Base-by-base conservation (phyloP, 1,140 invertebrate species). In the Ephestia elutella region DNA sequence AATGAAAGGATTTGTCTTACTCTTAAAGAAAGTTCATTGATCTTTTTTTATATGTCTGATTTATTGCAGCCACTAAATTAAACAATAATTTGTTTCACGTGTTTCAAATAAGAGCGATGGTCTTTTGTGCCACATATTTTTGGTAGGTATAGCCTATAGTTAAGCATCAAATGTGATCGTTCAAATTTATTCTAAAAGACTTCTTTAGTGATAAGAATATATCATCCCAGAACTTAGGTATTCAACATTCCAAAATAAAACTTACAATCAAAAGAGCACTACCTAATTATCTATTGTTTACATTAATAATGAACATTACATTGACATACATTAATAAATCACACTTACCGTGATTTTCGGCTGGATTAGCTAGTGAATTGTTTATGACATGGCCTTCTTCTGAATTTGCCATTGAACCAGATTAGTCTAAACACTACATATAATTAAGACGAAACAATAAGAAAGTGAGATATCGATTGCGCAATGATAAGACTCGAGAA, bases 371-470 rank as follows among this genome's bases (percentile, higher is more conserved):
- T 15, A 44, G 38, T 44, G 13, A 44, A 44, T 44, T 44, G 38
- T 44, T 35, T 17, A 44, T 44, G 38, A 44, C 38, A 44, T 44
- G 38, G n/a, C 38, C 38, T 44, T 44, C 13, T n/a, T 13, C 49
- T 9, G n/a, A 49, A 17, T 13, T 11, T 65, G 70, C 67, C 78
- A 76, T 79, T 82, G 79, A 75, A 70, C 73, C 62, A 71, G 49
- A 63, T 69, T 65, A 25, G 57, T 15, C 38, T 53, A 54, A 66
- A 60, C 11, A 50, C 49, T 25, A 53, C 51, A 44, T 32, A 32
- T 70, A 80, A 82, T 79, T 76, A 76, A 80, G 57, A 72, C 71
- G 64, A 76, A 80, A 86, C 83, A 86, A 86, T 86, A 82, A 82
- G 78, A 86, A 86, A 86, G 83, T 78, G 44, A 63, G 57, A 66